Evolutionary conservation across 2,113 vertebrate species (phyloP).

Genomic region (Verasper variegatus): DNA sequence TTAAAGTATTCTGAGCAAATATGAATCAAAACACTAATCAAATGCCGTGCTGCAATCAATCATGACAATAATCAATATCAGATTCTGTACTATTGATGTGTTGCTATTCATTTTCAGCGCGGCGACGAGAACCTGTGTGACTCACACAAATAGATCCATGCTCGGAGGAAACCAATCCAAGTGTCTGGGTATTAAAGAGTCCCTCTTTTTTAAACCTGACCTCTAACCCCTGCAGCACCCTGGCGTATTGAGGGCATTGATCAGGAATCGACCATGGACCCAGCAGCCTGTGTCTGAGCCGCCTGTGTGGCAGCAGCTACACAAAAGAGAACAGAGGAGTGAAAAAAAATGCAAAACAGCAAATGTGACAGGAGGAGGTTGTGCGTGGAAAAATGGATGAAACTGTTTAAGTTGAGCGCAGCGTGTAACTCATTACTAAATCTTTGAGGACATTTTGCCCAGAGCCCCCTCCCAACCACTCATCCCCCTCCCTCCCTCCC

Average conservation of each 20-base stretch:
- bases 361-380: too few relatives aligned
- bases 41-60: too few relatives aligned
- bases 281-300: too few relatives aligned
- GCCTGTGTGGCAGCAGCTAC: too few relatives aligned
- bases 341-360: too few relatives aligned
- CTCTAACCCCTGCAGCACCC: neutral
- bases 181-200: neutral
- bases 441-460: constrained; percentile 52
- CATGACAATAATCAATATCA: neutral
- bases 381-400: constrained; percentile 11
- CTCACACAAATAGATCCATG: neutral
- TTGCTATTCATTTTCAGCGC: neutral
- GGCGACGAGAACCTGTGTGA: neutral
- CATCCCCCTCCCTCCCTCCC: neutral
- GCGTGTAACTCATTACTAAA: constrained; percentile 46
- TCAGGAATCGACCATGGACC: constrained; percentile 8
- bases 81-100: neutral
- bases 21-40: neutral
- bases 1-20: too few relatives aligned
- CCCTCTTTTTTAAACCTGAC: neutral
- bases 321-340: too few relatives aligned
- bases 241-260: constrained; percentile 2
- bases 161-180: neutral
- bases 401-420: constrained; percentile 32
- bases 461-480: constrained; percentile 14